Conservation (phyloP, 2,113 vertebrate genomes). For the Pithys albifrons region DNA sequence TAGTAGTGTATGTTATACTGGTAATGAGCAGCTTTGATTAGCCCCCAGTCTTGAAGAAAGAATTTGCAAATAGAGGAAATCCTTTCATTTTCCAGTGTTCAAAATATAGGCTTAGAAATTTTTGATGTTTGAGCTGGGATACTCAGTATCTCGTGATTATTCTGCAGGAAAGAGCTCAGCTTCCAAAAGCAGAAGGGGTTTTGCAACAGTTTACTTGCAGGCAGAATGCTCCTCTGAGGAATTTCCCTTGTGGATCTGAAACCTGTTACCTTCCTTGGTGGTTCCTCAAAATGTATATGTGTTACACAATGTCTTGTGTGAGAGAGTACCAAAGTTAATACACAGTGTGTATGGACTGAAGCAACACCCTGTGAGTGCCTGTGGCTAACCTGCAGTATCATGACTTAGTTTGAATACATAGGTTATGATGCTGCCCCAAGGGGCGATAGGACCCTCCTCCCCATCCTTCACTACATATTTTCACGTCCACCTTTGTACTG, state of each 20-base stretch:
- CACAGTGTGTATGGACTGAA: neutral
- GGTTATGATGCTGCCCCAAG: neutral
- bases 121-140: neutral
- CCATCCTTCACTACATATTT: neutral
- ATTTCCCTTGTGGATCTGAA: neutral
- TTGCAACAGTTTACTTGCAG: neutral
- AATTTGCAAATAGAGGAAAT: neutral
- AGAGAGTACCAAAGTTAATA: neutral
- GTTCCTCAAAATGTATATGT: neutral
- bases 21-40: neutral
- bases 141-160: neutral
- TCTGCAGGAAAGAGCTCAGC: neutral
- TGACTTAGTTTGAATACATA: neutral
- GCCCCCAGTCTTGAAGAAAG: neutral
- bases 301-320: rapidly evolving
- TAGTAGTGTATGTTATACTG: neutral
- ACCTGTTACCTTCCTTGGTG: neutral
- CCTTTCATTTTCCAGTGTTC: neutral
- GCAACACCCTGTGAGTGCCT: neutral
- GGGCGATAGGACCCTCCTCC: neutral
- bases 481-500: neutral
- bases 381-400: neutral
- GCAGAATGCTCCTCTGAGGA: neutral
- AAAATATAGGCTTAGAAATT: neutral
- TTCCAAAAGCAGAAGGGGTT: neutral